Evolutionary conservation across 2,888 invertebrate genomes (phyloP), one percentile per base, ranked within the genome.

Genomic region (Cenopis cana): DNA sequence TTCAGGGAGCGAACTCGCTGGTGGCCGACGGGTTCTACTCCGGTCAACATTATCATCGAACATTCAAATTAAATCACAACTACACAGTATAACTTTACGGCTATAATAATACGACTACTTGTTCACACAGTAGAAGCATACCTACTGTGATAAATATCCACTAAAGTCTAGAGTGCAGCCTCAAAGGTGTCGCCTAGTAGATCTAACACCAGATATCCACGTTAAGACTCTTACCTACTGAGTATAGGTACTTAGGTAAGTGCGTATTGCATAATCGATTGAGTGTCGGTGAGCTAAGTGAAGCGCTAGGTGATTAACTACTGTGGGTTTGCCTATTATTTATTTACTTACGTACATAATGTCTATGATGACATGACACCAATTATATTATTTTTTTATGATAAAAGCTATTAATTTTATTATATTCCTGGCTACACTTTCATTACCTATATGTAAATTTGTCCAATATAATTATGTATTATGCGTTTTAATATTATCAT

Each of bases 1-100:
- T 61, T 61, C 46, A 50, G 50, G 65, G 38, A 52, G 62, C 62
- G 57, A 61, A 66, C 74, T 73, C 70, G 70, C 68, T 73, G 69
- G 72, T 9, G 46, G 65, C 59, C 54, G 59, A 70, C 52, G 73
- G 67, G 72, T 71, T 79, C 81, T 83, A 81, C 82, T 82, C 80
- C 82, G 81, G 83, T 85, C 89, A 88, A 91, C 89, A 90, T 88
- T 87, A 82, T 91, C 93, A 93, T 93, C 93, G 92, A 93, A 93
- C 93, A 93, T 93, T 93, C 93, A 93, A 91, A 85, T 76, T 64
- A 73, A 76, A 75, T 76, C 69, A 74, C 73, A 69, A 68, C 73
- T 71, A 59, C 73, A 69, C 56, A 20, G 64, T 68, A 56, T 68
- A 24, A 46, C 54, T 65, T 61, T 56, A 71, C 60, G 71, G 14